Evolutionary conservation across 2,113 vertebrate genomes (phyloP).

Genomic region (Petaurus breviceps): DNA sequence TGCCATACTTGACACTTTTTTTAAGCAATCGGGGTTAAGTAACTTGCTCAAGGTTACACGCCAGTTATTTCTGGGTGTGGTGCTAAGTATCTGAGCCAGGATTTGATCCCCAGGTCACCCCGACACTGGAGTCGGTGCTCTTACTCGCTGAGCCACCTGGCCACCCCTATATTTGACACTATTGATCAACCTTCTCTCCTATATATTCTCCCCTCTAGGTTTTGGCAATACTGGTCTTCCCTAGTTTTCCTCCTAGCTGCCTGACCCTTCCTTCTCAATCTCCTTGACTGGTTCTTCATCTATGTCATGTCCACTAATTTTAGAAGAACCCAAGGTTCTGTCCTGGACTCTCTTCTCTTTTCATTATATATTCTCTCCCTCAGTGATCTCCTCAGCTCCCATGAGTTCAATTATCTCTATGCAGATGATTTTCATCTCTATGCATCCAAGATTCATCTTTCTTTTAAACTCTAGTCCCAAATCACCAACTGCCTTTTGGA

Average conservation of each 20-base stretch:
- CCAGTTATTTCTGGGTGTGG: no score
- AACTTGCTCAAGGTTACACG: no score
- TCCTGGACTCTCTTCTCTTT: neutral
- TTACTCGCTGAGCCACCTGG: no score
- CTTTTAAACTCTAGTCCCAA: neutral
- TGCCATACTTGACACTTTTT: neutral
- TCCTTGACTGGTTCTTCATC: neutral
- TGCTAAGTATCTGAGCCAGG: no score
- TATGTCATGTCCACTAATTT: neutral
- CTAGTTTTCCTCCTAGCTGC: neutral
- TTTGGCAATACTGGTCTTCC: neutral
- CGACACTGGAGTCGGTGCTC: no score
- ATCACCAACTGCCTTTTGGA: neutral
- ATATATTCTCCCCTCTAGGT: neutral
- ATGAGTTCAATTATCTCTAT: neutral
- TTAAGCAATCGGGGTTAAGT: no score
- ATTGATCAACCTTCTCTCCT: neutral
- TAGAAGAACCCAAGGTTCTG: neutral
- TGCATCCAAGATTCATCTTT: neutral
- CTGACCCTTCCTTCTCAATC: neutral
- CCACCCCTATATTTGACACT: no score
- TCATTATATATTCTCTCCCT: neutral
- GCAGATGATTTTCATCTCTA: neutral
- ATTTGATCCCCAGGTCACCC: no score
- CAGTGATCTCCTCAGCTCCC: neutral